Base-by-base conservation (phyloP, 1,140 invertebrate genomes). In the Drusus annulatus region DNA sequence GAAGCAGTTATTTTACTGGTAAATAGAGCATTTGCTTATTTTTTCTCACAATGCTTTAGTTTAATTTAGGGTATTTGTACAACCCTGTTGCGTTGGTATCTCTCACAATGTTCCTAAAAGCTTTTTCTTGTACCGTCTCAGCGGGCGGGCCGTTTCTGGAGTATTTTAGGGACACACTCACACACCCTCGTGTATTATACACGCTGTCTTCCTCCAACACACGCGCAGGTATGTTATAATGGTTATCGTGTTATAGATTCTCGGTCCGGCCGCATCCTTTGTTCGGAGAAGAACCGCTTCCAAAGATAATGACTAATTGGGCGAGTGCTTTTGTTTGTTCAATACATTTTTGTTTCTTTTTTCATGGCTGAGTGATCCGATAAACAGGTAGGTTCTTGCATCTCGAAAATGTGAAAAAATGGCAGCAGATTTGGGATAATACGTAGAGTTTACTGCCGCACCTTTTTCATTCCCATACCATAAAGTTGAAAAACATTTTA, bases 291-390 rank as follows among this genome's bases (percentile, higher is more conserved):
- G 15, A 10, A 21, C 62, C 62, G 28, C 16, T n/a, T 28, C 62
- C 36, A 28, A 28, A 65, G 62, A 65, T 65, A 65, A 65, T 65
- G 62, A 65, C 62, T 65, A 65, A 65, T 65, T 65, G 62, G 62
- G 13, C 62, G 62, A 65, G 62, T 65, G 62, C 62, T 65, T 65
- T 65, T 65, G 62, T 65, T 65, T 65, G 62, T 65, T 28, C 62
- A 65, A 65, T 3, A 65, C 25, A 28, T 45, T 45, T 45, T 45
- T 45, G 31, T 45, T 45, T 13, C 36, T 45, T 45, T 45, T 45
- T 45, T 7, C n/a, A 21, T 17, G n/a, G n/a, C 21, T 17, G 54
- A 56, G 4, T 56, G 54, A 56, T 56, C 21, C 54, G n/a, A 56
- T 21, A 21, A 56, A 56, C 54, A 56, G 54, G 54, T 56, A 56